Percentiles rank a stretch among this genome's conserved stretches.
Evolutionary conservation across 2,888 invertebrate genomes (phyloP).

Genomic region (Cataglyphis albicans): DNA sequence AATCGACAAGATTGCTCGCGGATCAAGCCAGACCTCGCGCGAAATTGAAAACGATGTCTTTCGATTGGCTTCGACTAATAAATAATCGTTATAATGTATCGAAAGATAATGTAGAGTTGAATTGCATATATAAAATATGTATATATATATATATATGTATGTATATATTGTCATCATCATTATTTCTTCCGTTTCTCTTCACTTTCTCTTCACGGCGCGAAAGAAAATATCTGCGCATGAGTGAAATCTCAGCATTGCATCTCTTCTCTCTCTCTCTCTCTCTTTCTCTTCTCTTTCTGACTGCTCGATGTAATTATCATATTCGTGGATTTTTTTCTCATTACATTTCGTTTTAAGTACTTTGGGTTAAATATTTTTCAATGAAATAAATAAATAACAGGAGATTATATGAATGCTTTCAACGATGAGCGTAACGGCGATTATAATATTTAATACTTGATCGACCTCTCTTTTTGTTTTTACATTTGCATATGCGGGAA

Average conservation of each 20-base stretch:
- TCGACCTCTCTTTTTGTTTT: constrained; percentile 41
- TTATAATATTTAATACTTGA: constrained; percentile 48
- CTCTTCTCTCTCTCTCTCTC: background rate
- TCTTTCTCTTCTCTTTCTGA: background rate
- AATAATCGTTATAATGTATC: background rate
- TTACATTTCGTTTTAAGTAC: background rate
- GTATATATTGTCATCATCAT: background rate
- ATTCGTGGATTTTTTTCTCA: constrained; percentile 18
- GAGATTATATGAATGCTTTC: constrained; percentile 24
- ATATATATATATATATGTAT: background rate
- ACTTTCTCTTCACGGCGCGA: background rate
- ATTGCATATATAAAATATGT: background rate
- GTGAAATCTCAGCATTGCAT: constrained; percentile 34
- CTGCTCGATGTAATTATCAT: constrained; percentile 23
- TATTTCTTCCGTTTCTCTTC: background rate
- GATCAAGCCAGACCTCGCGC: background rate
- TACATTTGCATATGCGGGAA: constrained; percentile 27
- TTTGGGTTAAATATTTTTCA: constrained; percentile 46
- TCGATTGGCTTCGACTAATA: background rate
- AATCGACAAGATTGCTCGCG: constrained; percentile 3
- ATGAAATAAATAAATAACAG: constrained; percentile 31
- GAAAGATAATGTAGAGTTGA: background rate
- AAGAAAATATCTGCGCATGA: constrained; percentile 16
- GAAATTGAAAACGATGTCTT: background rate
- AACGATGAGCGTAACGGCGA: background rate